These are phyloP conservation scores for Cryptotis parvus DNA, from an alignment of 2,113 vertebrate species.

Conservation along the genomic window DNA sequence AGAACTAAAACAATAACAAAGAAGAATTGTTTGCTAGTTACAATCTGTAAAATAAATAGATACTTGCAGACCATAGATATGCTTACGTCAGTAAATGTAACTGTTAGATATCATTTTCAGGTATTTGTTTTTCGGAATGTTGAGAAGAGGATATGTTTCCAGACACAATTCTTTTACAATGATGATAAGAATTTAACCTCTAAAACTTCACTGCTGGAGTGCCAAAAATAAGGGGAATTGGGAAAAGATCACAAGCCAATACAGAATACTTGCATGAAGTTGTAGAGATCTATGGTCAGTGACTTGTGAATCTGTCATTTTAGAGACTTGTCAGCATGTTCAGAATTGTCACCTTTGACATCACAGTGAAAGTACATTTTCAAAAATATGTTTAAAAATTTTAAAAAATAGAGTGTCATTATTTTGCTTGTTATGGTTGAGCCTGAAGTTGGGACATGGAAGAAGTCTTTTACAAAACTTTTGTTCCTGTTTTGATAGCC, in stretches of 20 bases:
- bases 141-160: background rate
- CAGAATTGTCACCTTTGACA: background rate
- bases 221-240: background rate
- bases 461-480: background rate
- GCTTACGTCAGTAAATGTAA: background rate
- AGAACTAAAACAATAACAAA: conserved; percentile 88
- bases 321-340: background rate
- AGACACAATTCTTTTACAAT: background rate
- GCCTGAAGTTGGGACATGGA: background rate
- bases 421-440: background rate
- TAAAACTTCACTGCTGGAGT: background rate
- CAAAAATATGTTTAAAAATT: too few relatives aligned
- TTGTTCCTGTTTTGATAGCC: background rate
- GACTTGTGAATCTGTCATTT: conserved; percentile 19
- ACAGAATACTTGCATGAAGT: background rate
- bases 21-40: background rate
- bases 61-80: background rate
- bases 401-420: conserved; percentile 19
- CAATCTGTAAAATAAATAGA: background rate
- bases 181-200: conserved; percentile 10
- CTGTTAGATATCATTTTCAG: background rate
- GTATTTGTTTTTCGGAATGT: background rate
- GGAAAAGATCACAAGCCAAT: background rate
- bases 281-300: background rate
- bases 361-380: conserved; percentile 8